Evolutionary conservation across 2,797 vertebrate genomes (phyloP).

Genomic region (Silurus aristotelis): DNA sequence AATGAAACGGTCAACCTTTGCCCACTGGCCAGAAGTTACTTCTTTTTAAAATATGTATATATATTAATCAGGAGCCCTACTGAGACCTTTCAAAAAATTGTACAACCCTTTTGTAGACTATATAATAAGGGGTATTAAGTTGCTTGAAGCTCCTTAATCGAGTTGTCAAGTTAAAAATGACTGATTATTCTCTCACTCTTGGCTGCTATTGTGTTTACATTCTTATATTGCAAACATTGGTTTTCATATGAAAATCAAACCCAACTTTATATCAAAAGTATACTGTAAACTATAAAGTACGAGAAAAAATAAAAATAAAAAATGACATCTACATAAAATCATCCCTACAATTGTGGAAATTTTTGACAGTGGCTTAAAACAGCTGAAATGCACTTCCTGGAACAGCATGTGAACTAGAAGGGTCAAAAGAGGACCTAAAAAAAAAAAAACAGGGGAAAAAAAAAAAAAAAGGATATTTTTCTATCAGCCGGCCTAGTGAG

Average conservation of each 20-base stretch:
- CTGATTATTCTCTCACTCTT: neutral
- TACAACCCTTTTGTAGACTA: neutral
- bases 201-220: neutral
- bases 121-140: constrained; percentile 2
- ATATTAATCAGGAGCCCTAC: neutral
- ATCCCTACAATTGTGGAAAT: neutral
- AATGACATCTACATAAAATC: too few relatives aligned
- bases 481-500: neutral
- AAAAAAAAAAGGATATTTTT: neutral
- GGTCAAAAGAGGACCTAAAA: neutral
- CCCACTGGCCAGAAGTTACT: neutral
- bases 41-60: neutral
- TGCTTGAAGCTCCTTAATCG: neutral
- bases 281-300: neutral
- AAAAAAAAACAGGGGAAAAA: too few relatives aligned
- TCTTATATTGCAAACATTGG: neutral
- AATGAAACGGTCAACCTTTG: neutral
- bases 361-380: neutral
- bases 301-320: neutral
- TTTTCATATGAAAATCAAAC: neutral
- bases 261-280: neutral
- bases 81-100: neutral
- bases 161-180: neutral
- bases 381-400: neutral
- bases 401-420: neutral